phyloP scores from a whole-genome alignment of 2,888 invertebrate genomes.

The Phengaris alcon region DNA sequence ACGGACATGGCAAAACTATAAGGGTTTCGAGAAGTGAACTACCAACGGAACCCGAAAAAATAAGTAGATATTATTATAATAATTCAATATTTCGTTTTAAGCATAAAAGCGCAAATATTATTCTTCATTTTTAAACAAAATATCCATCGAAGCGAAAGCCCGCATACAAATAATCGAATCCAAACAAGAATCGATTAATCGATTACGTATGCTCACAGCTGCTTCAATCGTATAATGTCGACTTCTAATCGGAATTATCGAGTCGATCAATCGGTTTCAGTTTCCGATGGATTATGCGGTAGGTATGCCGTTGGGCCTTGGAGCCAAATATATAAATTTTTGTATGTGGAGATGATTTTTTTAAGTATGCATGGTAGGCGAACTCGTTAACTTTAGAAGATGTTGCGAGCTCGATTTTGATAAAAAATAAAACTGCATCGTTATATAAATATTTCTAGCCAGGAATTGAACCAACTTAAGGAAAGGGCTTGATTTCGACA shows the following conservation, averaged over 20 bases:
- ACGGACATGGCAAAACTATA: too few relatives aligned
- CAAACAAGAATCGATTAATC: conserved; percentile 13
- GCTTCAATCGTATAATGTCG: background rate
- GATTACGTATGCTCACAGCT: conserved; percentile 10
- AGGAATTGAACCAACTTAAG: too few relatives aligned
- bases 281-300: background rate
- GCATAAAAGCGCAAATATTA: background rate
- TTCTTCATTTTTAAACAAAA: background rate
- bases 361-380: too few relatives aligned
- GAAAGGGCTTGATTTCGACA: too few relatives aligned
- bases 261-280: background rate
- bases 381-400: too few relatives aligned
- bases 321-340: conserved; percentile 1
- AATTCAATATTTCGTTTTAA: background rate
- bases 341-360: too few relatives aligned
- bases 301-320: background rate
- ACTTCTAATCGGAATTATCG: conserved; percentile 5
- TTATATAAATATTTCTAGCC: too few relatives aligned
- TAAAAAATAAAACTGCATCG: too few relatives aligned
- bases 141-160: background rate
- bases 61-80: background rate
- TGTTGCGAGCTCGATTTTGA: too few relatives aligned
- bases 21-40: too few relatives aligned
- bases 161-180: conserved; percentile 18
- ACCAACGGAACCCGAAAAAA: background rate